These are phyloP conservation scores for Columbina picui DNA, from an alignment of 2,113 vertebrate genomes.

Conservation along the genomic window DNA sequence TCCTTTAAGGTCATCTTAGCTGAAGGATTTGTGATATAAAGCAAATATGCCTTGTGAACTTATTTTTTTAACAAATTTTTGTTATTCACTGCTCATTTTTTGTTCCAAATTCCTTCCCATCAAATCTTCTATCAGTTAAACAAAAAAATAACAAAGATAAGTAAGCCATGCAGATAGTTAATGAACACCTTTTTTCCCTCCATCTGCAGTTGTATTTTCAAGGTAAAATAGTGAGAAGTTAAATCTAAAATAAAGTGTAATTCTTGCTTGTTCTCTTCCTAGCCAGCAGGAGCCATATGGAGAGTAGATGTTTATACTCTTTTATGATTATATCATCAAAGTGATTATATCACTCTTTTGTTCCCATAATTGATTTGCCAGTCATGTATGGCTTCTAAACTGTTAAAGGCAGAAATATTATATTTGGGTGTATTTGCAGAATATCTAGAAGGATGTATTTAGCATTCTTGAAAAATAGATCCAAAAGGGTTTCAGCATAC, in stretches of 20 bases:
- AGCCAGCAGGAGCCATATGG: background rate
- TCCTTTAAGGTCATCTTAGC: background rate
- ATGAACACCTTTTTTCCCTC: background rate
- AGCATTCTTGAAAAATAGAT: background rate
- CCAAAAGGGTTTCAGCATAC: background rate
- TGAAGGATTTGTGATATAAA: background rate
- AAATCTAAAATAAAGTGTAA: background rate
- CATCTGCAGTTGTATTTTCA: background rate
- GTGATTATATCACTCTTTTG: background rate
- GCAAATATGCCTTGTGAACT: background rate
- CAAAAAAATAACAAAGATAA: background rate
- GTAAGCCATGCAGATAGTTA: background rate
- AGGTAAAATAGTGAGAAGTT: background rate
- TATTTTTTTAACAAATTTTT: background rate
- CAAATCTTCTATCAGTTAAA: background rate
- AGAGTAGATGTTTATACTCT: background rate
- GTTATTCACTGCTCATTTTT: background rate
- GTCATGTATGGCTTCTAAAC: fast-evolving
- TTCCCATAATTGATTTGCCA: background rate
- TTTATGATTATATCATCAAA: background rate
- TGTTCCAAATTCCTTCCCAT: background rate
- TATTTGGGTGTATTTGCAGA: background rate
- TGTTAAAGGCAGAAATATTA: background rate
- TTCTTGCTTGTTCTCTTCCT: background rate
- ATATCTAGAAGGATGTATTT: background rate